Percentiles rank a stretch among this genome's conserved stretches.
Conservation (phyloP, 30 jellyfish, hydroid and myxozoan genomes). For the Cassiopea xamachana region DNA sequence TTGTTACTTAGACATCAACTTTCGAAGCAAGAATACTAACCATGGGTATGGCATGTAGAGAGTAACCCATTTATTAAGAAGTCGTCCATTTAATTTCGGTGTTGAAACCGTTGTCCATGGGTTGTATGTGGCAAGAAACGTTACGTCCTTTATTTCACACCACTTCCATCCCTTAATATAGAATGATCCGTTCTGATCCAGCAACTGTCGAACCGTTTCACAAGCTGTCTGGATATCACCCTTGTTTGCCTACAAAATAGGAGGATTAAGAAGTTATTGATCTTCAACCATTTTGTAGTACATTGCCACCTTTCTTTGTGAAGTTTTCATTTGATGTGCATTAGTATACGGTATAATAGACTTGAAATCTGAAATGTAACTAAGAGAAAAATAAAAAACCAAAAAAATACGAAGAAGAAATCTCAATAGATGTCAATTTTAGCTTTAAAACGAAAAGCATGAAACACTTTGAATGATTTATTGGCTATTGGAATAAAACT, state of each 20-base stretch:
- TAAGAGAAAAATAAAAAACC: too few relatives aligned
- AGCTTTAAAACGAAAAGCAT: too few relatives aligned
- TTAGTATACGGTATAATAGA: too few relatives aligned
- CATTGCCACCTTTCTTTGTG: too few relatives aligned
- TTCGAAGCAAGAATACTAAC: slow-evolving; percentile 1
- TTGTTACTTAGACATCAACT: neutral
- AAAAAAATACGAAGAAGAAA: too few relatives aligned
- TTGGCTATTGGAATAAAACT: too few relatives aligned
- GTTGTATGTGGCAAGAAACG: slow-evolving; percentile 70
- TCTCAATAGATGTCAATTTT: too few relatives aligned
- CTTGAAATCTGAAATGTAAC: too few relatives aligned
- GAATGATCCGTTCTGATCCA: slow-evolving; percentile 64
- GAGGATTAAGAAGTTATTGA: neutral
- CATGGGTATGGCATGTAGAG: slow-evolving; percentile 65
- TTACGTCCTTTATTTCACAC: slow-evolving; percentile 75
- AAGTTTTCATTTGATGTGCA: too few relatives aligned
- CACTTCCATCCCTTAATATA: slow-evolving; percentile 65
- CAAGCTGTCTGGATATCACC: slow-evolving; percentile 66
- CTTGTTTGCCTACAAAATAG: slow-evolving; percentile 17
- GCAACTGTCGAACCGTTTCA: slow-evolving; percentile 69
- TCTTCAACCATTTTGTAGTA: too few relatives aligned
- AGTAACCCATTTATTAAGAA: slow-evolving; percentile 64
- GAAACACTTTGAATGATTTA: too few relatives aligned
- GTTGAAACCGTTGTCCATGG: slow-evolving; percentile 76
- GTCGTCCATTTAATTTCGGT: slow-evolving; percentile 43